Conservation (phyloP, 2,888 invertebrate species). For the Latrodectus hesperus region DNA sequence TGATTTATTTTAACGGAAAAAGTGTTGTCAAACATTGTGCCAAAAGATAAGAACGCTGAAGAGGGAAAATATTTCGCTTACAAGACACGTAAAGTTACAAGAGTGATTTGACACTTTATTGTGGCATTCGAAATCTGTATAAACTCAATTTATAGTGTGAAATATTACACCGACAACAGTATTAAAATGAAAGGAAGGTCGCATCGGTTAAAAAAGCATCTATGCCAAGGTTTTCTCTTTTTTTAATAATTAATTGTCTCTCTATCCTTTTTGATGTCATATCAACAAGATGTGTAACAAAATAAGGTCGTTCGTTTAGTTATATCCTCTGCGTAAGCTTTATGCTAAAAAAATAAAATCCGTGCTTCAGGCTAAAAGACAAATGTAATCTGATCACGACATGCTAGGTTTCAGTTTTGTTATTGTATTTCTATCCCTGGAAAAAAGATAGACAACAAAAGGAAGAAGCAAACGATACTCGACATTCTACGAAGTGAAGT, state of each 20-base stretch:
- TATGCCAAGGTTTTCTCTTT: slow-evolving; percentile 63
- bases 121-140: slow-evolving; percentile 11
- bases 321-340: neutral
- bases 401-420: slow-evolving; percentile 8
- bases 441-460: slow-evolving; percentile 39
- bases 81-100: slow-evolving; percentile 31
- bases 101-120: slow-evolving; percentile 9
- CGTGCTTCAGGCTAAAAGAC: slow-evolving; percentile 23
- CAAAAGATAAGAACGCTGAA: too few species aligned
- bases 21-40: too few species aligned
- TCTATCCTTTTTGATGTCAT: slow-evolving; percentile 1
- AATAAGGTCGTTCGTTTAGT: slow-evolving; percentile 40
- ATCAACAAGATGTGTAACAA: slow-evolving; percentile 15
- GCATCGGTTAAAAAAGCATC: slow-evolving; percentile 45
- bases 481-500: neutral
- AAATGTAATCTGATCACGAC: slow-evolving; percentile 48
- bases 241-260: slow-evolving; percentile 1
- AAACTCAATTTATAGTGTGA: slow-evolving; percentile 13
- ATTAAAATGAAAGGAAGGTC: slow-evolving; percentile 39
- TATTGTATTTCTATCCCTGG: neutral
- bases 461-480: slow-evolving; percentile 33
- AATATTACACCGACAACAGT: slow-evolving; percentile 27
- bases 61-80: too few species aligned
- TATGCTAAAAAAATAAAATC: neutral
- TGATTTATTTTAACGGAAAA: too few species aligned